A percentile compares a stretch with the other conserved stretches of the same genome.
These are phyloP conservation scores for Melanotaenia boesemani DNA, from an alignment of 2,797 vertebrate genomes.

Conservation along the genomic window DNA sequence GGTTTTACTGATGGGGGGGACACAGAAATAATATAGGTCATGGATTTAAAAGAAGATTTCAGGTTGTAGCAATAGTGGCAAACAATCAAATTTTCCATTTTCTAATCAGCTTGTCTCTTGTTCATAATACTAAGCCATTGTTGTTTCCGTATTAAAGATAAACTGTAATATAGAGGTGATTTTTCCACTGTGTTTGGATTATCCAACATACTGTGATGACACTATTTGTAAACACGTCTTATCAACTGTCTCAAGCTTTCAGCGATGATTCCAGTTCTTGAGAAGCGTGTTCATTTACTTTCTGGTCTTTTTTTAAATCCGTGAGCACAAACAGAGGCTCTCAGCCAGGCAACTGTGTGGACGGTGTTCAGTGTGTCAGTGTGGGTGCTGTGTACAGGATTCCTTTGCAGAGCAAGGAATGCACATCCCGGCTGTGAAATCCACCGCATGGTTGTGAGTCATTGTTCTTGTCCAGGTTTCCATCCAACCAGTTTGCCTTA, in stretches of 20 bases:
- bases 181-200: slow-evolving; percentile 4
- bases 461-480: slow-evolving; percentile 71
- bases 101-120: slow-evolving; percentile 12
- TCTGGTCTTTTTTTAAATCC: slow-evolving; percentile 42
- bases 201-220: slow-evolving; percentile 8
- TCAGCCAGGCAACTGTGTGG: slow-evolving; percentile 38
- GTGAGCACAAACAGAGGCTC: slow-evolving; percentile 29
- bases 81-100: slow-evolving; percentile 4
- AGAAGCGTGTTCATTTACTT: slow-evolving; percentile 15
- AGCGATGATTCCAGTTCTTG: slow-evolving; percentile 23
- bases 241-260: not conserved
- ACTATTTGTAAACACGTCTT: not conserved
- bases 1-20: not conserved
- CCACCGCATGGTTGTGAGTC: slow-evolving; percentile 72
- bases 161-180: slow-evolving; percentile 12
- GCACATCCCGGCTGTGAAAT: slow-evolving; percentile 78
- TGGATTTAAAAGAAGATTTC: not conserved
- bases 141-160: slow-evolving; percentile 10
- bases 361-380: slow-evolving; percentile 40
- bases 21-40: slow-evolving; percentile 14
- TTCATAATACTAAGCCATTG: not conserved
- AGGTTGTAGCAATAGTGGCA: too few relatives aligned
- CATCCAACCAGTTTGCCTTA: slow-evolving; percentile 73
- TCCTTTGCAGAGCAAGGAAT: slow-evolving; percentile 80
- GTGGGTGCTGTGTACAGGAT: slow-evolving; percentile 73